Percentiles rank a stretch among this genome's conserved stretches.
phyloP scores from a whole-genome alignment of 2,797 vertebrate genomes.

The Typhlichthys eigenmanni region DNA sequence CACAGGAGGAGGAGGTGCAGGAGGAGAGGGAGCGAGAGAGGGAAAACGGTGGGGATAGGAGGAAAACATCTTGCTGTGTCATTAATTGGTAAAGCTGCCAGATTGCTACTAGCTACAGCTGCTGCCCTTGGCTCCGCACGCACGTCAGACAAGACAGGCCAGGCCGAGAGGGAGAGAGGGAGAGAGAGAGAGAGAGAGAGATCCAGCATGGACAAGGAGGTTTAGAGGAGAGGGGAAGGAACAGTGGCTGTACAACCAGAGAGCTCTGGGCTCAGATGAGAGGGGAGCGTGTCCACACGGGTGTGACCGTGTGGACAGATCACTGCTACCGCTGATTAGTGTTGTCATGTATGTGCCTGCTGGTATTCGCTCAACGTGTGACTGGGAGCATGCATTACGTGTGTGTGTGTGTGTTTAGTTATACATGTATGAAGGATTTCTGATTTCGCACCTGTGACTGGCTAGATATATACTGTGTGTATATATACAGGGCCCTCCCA shows the following conservation, averaged over 20 bases:
- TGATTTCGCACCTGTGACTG: no score
- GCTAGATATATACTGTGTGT: no score
- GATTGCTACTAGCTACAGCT: conserved; percentile 65
- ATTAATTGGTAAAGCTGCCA: conserved; percentile 67
- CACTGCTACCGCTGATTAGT: no score
- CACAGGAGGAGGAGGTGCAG: background rate
- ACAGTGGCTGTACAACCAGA: background rate
- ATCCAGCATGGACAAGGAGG: conserved; percentile 47
- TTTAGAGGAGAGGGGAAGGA: conserved; percentile 29
- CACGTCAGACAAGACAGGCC: conserved; percentile 34
- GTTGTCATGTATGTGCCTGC: no score
- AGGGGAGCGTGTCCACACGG: background rate
- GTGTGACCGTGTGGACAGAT: no score
- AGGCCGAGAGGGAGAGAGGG: conserved; percentile 31
- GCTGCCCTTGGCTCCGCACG: conserved; percentile 47
- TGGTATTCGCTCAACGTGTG: no score
- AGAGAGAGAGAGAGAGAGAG: conserved; percentile 7
- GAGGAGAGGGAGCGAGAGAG: conserved; percentile 13
- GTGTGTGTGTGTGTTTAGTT: background rate
- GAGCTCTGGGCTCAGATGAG: background rate
- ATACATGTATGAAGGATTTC: no score
- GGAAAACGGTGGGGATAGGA: conserved; percentile 13
- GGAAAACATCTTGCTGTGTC: conserved; percentile 53
- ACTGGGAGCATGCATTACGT: no score
- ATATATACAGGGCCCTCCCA: no score